Evolutionary conservation across 2,888 invertebrate species (phyloP).

Genomic region (Plebejus argus): DNA sequence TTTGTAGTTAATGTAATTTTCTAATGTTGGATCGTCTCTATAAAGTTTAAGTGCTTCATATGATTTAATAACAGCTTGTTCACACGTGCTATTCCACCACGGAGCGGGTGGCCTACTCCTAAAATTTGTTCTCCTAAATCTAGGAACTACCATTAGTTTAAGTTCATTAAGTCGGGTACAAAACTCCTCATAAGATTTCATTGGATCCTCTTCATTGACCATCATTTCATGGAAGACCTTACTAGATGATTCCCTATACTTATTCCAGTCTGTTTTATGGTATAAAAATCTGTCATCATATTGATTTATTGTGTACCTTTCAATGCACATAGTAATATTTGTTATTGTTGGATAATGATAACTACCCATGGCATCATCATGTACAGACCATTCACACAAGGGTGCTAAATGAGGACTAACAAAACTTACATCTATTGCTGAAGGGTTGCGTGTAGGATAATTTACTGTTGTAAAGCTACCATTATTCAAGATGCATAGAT

Average conservation of each 20-base stretch:
- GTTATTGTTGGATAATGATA: conserved; percentile 35
- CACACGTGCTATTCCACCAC: conserved; percentile 38
- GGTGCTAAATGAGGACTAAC: conserved; percentile 32
- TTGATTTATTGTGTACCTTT: conserved; percentile 32
- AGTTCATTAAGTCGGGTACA: conserved; percentile 31
- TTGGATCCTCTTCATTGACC: conserved; percentile 28
- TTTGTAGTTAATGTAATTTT: conserved; percentile 40
- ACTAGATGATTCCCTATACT: conserved; percentile 35
- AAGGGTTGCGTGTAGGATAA: conserved; percentile 29
- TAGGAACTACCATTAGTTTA: conserved; percentile 28
- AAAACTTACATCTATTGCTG: conserved; percentile 34
- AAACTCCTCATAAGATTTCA: conserved; percentile 35
- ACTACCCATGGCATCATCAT: conserved; percentile 35
- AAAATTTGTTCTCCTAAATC: conserved; percentile 16
- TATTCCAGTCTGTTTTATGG: conserved; percentile 39
- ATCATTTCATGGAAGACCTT: conserved; percentile 32
- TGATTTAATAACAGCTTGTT: conserved; percentile 35
- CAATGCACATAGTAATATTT: conserved; percentile 17
- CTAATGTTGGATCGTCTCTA: conserved; percentile 32
- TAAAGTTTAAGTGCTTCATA: conserved; percentile 34
- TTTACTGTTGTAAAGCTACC: conserved; percentile 34
- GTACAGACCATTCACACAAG: conserved; percentile 34
- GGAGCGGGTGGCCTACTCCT: conserved; percentile 32
- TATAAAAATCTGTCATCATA: conserved; percentile 36
- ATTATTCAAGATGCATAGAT: conserved; percentile 37